These are phyloP conservation scores for Sipha flava DNA, from an alignment of 1,140 invertebrate genomes.

Conservation along the genomic window DNA sequence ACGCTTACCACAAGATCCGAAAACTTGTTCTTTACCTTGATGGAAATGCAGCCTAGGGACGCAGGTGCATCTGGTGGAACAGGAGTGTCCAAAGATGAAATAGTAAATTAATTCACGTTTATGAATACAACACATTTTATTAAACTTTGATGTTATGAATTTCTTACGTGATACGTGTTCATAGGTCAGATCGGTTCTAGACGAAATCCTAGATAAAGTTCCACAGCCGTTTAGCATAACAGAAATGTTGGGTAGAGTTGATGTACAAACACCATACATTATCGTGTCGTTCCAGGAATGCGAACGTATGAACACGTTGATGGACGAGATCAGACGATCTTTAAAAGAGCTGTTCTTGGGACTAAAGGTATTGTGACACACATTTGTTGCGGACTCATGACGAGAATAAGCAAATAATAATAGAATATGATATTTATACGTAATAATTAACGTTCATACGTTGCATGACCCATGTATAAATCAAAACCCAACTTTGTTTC, in stretches of 20 bases:
- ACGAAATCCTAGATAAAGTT: slow-evolving; percentile 82
- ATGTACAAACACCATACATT: slow-evolving; percentile 82
- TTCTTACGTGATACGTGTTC: background rate
- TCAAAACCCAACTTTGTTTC: too few relatives aligned
- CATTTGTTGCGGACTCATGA: too few relatives aligned
- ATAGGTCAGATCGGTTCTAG: slow-evolving; percentile 71
- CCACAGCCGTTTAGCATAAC: slow-evolving; percentile 80
- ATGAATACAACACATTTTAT: too few relatives aligned
- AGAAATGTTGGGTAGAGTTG: slow-evolving; percentile 77
- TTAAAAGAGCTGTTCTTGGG: slow-evolving; percentile 79
- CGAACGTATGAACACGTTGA: slow-evolving; percentile 86
- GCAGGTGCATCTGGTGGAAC: slow-evolving; percentile 56
- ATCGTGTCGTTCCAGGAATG: slow-evolving; percentile 93
- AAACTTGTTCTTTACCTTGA: slow-evolving; percentile 78
- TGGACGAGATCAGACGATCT: slow-evolving; percentile 67
- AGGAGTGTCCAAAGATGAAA: slow-evolving; percentile 68
- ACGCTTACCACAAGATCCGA: slow-evolving; percentile 81
- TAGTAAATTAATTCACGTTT: slow-evolving; percentile 47
- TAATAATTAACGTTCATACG: too few relatives aligned
- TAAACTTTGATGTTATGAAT: too few relatives aligned
- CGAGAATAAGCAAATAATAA: too few relatives aligned
- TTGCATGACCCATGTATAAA: too few relatives aligned
- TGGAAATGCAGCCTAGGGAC: slow-evolving; percentile 85
- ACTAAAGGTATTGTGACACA: slow-evolving; percentile 67
- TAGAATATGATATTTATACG: too few relatives aligned